Evolutionary conservation across 2,113 vertebrate genomes (phyloP).

Genomic region (cattle (Bos taurus)): DNA sequence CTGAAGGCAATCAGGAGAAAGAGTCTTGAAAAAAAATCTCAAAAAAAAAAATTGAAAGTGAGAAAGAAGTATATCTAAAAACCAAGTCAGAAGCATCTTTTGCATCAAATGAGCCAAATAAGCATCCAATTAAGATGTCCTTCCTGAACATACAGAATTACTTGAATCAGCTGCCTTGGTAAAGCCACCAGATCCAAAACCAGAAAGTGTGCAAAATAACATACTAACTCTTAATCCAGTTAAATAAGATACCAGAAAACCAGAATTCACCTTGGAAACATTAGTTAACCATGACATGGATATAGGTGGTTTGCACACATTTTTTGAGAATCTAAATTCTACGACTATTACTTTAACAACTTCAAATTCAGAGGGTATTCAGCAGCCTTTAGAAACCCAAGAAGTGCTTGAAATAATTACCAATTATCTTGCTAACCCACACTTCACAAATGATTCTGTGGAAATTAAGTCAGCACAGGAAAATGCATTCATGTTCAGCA

Average conservation of each 20-base stretch:
- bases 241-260: conserved; percentile 36
- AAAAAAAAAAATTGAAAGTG: conserved; percentile 42
- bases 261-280: conserved; percentile 52
- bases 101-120: conserved; percentile 66
- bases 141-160: conserved; percentile 31
- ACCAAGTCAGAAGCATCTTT: conserved; percentile 40
- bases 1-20: conserved; percentile 78
- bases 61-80: conserved; percentile 48
- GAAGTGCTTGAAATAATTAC: conserved; percentile 51
- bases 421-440: conserved; percentile 61
- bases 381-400: conserved; percentile 66
- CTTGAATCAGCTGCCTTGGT: conserved; percentile 16
- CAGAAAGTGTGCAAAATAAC: conserved; percentile 28
- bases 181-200: conserved; percentile 22
- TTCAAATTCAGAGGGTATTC: conserved; percentile 61
- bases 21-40: conserved; percentile 35
- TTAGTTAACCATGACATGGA: conserved; percentile 53
- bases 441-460: conserved; percentile 44
- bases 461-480: conserved; percentile 73
- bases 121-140: conserved; percentile 45
- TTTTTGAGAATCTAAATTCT: conserved; percentile 66
- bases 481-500: conserved; percentile 73
- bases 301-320: conserved; percentile 31
- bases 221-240: conserved; percentile 28
- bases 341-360: conserved; percentile 68